Conservation (phyloP, 2,888 invertebrate genomes). For the Mylabris sibirica region DNA sequence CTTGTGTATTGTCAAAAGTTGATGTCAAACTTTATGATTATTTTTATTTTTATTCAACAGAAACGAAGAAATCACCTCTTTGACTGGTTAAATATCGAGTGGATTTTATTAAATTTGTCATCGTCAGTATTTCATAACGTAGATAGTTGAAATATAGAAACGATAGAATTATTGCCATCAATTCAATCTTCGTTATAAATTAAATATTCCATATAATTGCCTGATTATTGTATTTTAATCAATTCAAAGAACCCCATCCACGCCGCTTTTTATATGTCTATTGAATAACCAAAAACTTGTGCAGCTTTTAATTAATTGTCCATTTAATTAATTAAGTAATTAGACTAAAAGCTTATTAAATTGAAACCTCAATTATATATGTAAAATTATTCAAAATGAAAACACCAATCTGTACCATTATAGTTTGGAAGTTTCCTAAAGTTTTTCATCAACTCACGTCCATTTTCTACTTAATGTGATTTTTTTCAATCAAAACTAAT, state of each 20-base stretch:
- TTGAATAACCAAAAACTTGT: background rate
- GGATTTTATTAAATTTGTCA: constrained; percentile 35
- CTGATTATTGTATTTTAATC: background rate
- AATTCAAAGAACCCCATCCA: background rate
- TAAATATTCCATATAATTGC: background rate
- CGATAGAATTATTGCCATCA: background rate
- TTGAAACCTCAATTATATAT: constrained; percentile 41
- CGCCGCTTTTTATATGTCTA: background rate
- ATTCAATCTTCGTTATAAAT: background rate
- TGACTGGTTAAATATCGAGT: constrained; percentile 16
- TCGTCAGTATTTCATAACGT: constrained; percentile 25
- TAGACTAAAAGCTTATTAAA: constrained; percentile 43
- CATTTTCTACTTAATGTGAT: background rate
- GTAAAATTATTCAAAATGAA: constrained; percentile 47
- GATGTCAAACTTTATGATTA: constrained; percentile 17
- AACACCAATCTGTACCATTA: constrained; percentile 34
- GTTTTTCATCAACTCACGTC: constrained; percentile 30
- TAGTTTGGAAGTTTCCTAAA: constrained; percentile 32
- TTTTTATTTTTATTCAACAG: constrained; percentile 22
- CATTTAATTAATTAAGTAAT: constrained; percentile 46
- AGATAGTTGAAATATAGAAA: constrained; percentile 2
- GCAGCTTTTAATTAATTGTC: constrained; percentile 46
- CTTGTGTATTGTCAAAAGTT: background rate
- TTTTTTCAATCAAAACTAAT: background rate
- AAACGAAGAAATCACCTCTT: background rate